Evolutionary conservation across 2,888 invertebrate species (phyloP).

Genomic region (Callimorpha dominula): DNA sequence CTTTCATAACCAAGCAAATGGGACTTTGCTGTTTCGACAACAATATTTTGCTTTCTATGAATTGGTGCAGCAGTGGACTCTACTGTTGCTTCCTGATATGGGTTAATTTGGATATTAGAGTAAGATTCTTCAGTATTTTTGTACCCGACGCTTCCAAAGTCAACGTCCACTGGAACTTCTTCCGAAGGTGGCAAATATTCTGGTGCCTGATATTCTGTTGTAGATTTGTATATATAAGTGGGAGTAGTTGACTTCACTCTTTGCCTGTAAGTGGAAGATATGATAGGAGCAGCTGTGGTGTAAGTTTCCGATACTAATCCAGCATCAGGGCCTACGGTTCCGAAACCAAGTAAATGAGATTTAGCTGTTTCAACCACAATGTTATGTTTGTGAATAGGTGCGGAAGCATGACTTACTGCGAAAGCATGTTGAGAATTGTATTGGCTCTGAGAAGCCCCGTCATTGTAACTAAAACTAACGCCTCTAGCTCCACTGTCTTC

Average conservation of each 20-base stretch:
- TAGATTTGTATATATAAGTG: conserved; percentile 63
- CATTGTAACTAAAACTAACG: conserved; percentile 62
- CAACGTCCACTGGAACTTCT: conserved; percentile 56
- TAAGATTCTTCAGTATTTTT: conserved; percentile 53
- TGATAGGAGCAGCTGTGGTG: conserved; percentile 66
- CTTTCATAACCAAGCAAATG: conserved; percentile 74
- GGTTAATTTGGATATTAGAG: conserved; percentile 59
- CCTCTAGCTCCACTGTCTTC: conserved; percentile 54
- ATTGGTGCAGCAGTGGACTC: conserved; percentile 58
- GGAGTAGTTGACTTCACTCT: conserved; percentile 64
- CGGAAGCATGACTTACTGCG: conserved; percentile 49
- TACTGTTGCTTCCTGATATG: conserved; percentile 62
- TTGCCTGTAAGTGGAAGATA: conserved; percentile 65
- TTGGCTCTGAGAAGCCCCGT: conserved; percentile 57
- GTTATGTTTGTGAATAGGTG: conserved; percentile 71
- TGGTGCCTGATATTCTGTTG: conserved; percentile 66
- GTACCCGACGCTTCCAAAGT: conserved; percentile 62
- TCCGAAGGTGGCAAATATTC: conserved; percentile 76
- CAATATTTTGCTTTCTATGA: conserved; percentile 73
- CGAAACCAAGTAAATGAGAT: conserved; percentile 78
- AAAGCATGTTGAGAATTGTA: conserved; percentile 73
- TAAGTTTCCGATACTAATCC: conserved; percentile 77
- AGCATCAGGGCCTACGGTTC: conserved; percentile 80
- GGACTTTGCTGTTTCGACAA: conserved; percentile 75
- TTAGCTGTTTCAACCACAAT: conserved; percentile 79